Evolutionary conservation across 2,888 invertebrate species (phyloP).

Genomic region (Apeira syringaria): DNA sequence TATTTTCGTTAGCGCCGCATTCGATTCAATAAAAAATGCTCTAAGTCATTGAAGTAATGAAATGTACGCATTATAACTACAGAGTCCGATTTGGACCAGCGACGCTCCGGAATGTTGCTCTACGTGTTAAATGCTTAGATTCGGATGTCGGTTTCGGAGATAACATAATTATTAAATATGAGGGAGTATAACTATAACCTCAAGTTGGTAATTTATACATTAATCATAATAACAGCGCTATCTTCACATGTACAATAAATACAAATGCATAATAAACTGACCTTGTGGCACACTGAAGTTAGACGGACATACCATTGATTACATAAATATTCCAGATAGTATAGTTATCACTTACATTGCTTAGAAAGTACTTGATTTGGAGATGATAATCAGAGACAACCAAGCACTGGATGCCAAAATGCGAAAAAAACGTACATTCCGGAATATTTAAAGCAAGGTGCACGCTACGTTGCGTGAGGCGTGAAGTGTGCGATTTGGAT

Average conservation of each 20-base stretch:
- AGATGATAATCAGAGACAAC: conserved; percentile 25
- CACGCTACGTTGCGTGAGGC: conserved; percentile 65
- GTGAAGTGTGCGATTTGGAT: conserved; percentile 50
- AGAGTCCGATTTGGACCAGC: conserved; percentile 35
- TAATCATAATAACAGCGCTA: conserved; percentile 1
- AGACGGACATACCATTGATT: conserved; percentile 29
- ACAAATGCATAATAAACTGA: conserved; percentile 19
- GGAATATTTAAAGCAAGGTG: conserved; percentile 18
- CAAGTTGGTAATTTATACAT: not conserved
- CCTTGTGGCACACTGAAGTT: conserved; percentile 30
- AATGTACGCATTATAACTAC: conserved; percentile 49
- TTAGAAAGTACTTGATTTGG: conserved; percentile 12
- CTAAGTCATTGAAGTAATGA: conserved; percentile 57
- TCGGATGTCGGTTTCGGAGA: conserved; percentile 34
- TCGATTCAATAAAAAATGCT: conserved; percentile 45
- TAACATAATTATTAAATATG: conserved; percentile 25
- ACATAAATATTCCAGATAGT: conserved; percentile 31
- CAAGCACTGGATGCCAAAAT: conserved; percentile 27
- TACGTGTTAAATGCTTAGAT: conserved; percentile 36
- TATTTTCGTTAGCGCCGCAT: conserved; percentile 35
- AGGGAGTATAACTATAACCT: conserved; percentile 4
- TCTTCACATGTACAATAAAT: conserved; percentile 4
- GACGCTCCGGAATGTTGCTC: conserved; percentile 48
- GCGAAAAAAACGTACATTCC: conserved; percentile 18
- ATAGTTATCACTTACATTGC: conserved; percentile 21